Percentiles rank a stretch among this genome's conserved stretches.
Conservation (phyloP, 2,797 vertebrate genomes). For the Nannoperca obscura region DNA sequence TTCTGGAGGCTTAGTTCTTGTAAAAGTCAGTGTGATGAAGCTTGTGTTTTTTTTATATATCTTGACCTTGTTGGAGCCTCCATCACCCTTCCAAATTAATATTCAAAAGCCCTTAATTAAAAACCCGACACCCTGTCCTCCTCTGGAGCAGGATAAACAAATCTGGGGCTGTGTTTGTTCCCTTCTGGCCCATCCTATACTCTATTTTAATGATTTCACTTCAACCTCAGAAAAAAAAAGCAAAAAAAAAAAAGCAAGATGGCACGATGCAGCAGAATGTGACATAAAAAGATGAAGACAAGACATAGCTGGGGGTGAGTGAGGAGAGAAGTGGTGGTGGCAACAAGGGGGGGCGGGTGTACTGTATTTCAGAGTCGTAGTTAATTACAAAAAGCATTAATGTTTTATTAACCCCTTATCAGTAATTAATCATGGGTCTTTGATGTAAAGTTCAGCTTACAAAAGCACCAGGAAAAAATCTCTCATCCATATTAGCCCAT, state of each 20-base stretch:
- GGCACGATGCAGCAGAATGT: slow-evolving; percentile 81
- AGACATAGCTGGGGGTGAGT: slow-evolving; percentile 84
- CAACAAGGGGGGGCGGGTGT: slow-evolving; percentile 51
- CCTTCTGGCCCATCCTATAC: slow-evolving; percentile 83
- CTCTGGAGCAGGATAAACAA: slow-evolving; percentile 82
- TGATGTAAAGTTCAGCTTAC: slow-evolving; percentile 91
- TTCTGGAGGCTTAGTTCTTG: slow-evolving; percentile 80
- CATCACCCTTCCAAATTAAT: slow-evolving; percentile 85
- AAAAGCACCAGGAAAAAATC: slow-evolving; percentile 82
- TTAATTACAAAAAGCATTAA: slow-evolving; percentile 91
- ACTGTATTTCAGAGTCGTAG: slow-evolving; percentile 80
- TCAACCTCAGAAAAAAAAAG: slow-evolving; percentile 67
- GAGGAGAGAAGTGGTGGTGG: slow-evolving; percentile 73
- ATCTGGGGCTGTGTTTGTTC: slow-evolving; percentile 83
- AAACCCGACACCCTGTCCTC: slow-evolving; percentile 79
- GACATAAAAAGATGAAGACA: slow-evolving; percentile 85
- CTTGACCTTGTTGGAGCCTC: slow-evolving; percentile 84
- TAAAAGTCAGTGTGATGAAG: slow-evolving; percentile 80
- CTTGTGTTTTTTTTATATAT: slow-evolving; percentile 75
- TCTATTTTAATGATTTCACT: slow-evolving; percentile 85
- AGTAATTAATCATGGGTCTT: slow-evolving; percentile 92
- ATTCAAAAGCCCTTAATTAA: slow-evolving; percentile 85
- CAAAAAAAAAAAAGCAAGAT: slow-evolving; percentile 64
- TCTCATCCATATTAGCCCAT: slow-evolving; percentile 83
- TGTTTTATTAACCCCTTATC: slow-evolving; percentile 92